Conservation (phyloP, 2,888 invertebrate species). For the Cantharis flavilabris region DNA sequence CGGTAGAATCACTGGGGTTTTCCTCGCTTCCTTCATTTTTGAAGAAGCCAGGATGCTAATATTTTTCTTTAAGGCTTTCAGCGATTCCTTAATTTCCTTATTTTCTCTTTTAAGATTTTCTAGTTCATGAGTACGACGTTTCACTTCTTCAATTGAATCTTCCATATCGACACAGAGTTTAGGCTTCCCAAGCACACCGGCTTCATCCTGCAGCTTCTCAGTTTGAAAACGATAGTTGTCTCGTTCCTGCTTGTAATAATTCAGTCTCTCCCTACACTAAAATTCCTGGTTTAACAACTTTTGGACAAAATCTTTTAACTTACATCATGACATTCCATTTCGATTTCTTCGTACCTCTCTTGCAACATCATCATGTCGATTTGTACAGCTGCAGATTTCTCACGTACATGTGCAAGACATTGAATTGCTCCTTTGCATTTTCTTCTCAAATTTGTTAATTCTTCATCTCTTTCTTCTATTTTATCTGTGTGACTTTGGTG, state of each 20-base stretch:
- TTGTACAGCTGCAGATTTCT: conserved; percentile 56
- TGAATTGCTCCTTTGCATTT: conserved; percentile 59
- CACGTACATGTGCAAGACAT: conserved; percentile 59
- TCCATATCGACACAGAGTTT: conserved; percentile 58
- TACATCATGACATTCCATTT: conserved; percentile 34
- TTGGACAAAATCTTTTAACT: conserved; percentile 3
- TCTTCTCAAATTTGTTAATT: conserved; percentile 55
- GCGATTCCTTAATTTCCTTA: conserved; percentile 8
- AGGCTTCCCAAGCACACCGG: conserved; percentile 59
- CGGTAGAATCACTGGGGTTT: not conserved
- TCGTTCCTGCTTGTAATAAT: conserved; percentile 50
- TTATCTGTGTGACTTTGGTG: conserved; percentile 61
- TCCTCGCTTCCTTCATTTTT: not conserved
- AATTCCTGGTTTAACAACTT: not conserved
- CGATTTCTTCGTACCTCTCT: conserved; percentile 34
- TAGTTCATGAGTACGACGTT: conserved; percentile 31
- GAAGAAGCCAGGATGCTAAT: not conserved
- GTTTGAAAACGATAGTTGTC: conserved; percentile 55
- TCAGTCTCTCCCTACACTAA: conserved; percentile 49
- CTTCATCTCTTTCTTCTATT: conserved; percentile 62
- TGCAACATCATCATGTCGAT: conserved; percentile 44
- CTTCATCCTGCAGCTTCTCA: conserved; percentile 53
- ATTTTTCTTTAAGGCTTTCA: conserved; percentile 32
- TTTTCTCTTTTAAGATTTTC: conserved; percentile 33
- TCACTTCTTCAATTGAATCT: conserved; percentile 46